These are phyloP conservation scores for Corynorhinus townsendii DNA, from an alignment of 2,113 vertebrate genomes.

Conservation along the genomic window DNA sequence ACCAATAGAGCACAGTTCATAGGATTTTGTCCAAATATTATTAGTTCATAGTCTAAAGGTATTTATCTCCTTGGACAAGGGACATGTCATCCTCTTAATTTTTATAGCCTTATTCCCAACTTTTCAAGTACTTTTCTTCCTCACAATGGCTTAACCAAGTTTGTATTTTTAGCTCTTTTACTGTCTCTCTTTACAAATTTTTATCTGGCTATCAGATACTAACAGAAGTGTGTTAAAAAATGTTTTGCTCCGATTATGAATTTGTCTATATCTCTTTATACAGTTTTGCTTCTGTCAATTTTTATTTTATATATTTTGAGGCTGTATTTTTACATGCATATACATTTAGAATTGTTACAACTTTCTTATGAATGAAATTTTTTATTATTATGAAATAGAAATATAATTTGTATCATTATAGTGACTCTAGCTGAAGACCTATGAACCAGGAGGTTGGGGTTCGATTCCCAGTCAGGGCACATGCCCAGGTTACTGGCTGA, in stretches of 20 bases:
- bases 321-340: not conserved
- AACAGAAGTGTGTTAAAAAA: not conserved
- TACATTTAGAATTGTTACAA: not conserved
- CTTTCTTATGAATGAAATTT: not conserved
- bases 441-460: too few species aligned
- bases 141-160: not conserved
- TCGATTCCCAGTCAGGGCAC: too few species aligned
- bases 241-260: not conserved
- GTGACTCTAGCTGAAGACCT: not conserved
- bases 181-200: not conserved
- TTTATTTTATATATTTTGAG: not conserved
- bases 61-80: not conserved
- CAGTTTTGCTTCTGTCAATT: not conserved
- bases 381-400: not conserved
- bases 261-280: not conserved
- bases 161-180: not conserved
- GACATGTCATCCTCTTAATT: not conserved
- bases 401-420: not conserved
- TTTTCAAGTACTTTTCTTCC: not conserved
- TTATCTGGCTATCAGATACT: not conserved
- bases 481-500: too few species aligned
- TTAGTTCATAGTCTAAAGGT: not conserved
- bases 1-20: not conserved
- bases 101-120: not conserved
- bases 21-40: not conserved